These are phyloP conservation scores for Napeogenes sylphis DNA, from an alignment of 2,888 invertebrate genomes.

Conservation along the genomic window DNA sequence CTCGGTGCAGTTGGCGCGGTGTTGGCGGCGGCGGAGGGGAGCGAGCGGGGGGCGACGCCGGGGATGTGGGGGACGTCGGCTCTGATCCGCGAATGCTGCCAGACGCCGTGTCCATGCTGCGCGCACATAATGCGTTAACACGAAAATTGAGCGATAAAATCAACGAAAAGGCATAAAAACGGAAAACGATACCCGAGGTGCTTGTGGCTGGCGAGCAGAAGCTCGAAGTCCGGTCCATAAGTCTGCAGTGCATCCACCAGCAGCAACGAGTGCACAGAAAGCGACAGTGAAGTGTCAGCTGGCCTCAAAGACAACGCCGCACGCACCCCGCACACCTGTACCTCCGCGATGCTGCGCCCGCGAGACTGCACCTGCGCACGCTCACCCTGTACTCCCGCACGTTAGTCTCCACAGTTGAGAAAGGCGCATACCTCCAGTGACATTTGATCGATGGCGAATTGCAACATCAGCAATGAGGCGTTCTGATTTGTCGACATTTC, in stretches of 20 bases:
- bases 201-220: slow-evolving; percentile 95
- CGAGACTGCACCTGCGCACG: slow-evolving; percentile 83
- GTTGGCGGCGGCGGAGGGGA: slow-evolving; percentile 79
- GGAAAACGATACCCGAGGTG: slow-evolving; percentile 85
- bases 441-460: slow-evolving; percentile 92
- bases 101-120: slow-evolving; percentile 94
- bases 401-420: not conserved
- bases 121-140: not conserved
- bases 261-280: slow-evolving; percentile 94
- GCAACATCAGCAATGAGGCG: slow-evolving; percentile 84
- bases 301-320: slow-evolving; percentile 86
- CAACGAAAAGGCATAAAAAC: not conserved
- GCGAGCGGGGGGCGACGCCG: slow-evolving; percentile 82
- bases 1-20: slow-evolving; percentile 80
- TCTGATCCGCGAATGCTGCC: slow-evolving; percentile 95
- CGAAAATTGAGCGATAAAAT: not conserved
- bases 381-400: not conserved
- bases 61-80: slow-evolving; percentile 92
- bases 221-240: slow-evolving; percentile 96
- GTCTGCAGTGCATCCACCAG: slow-evolving; percentile 97
- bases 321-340: slow-evolving; percentile 93
- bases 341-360: slow-evolving; percentile 93
- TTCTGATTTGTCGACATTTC: slow-evolving; percentile 62
- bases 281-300: slow-evolving; percentile 84
- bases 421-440: slow-evolving; percentile 81